phyloP scores from a whole-genome alignment of 2,888 invertebrate genomes.

The Ophioninae sp. region DNA sequence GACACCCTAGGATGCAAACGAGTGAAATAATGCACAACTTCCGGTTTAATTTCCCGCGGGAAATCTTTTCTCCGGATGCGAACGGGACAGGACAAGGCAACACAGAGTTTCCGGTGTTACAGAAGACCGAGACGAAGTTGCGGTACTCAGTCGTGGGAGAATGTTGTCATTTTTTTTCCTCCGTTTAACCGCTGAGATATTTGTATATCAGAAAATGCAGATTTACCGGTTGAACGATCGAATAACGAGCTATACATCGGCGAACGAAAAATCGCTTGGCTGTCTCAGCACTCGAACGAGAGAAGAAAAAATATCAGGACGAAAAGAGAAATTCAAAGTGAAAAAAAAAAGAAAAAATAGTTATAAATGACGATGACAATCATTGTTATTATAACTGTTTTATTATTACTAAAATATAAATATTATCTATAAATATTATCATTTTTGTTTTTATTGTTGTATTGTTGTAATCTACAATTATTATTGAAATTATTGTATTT shows the following conservation, averaged over 20 bases:
- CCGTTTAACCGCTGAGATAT: not conserved
- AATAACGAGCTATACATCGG: not conserved
- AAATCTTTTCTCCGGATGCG: conserved; percentile 43
- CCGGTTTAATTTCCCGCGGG: conserved; percentile 59
- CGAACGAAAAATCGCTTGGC: too few relatives aligned
- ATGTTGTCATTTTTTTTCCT: not conserved
- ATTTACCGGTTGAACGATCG: not conserved
- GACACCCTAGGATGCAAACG: conserved; percentile 32
- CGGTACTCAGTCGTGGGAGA: too few relatives aligned
- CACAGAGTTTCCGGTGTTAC: conserved; percentile 15
- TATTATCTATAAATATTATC: too few relatives aligned
- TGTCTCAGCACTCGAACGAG: not conserved
- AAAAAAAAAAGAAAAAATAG: not conserved
- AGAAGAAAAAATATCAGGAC: not conserved
- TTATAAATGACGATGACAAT: not conserved
- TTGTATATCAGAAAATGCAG: not conserved
- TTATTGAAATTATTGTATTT: too few relatives aligned
- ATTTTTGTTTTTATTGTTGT: too few relatives aligned
- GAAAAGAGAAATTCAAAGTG: not conserved
- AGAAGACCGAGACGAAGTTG: not conserved
- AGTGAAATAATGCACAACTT: conserved; percentile 30
- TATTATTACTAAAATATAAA: too few relatives aligned
- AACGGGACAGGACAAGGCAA: conserved; percentile 23
- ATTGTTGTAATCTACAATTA: too few relatives aligned
- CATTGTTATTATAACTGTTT: too few relatives aligned